Evolutionary conservation across 1,140 invertebrate genomes (phyloP), one percentile per base, ranked within the genome.

Genomic region (Stegodyphus dumicola): DNA sequence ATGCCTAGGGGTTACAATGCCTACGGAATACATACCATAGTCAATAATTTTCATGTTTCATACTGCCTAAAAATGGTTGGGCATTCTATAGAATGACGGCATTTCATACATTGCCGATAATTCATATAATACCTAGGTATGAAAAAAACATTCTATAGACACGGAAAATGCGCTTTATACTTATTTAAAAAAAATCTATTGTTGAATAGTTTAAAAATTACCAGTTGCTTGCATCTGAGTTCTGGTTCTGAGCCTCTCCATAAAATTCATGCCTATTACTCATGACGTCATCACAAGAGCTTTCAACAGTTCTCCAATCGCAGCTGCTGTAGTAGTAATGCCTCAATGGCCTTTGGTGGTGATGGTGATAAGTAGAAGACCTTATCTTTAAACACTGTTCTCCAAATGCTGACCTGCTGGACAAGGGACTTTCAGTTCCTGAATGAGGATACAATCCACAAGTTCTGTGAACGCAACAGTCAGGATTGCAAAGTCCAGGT

Each of bases 211-310:
- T 33, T 33, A 15, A n/a, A 67, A 67, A 18, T 71, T 49, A 71
- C 69, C 69, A 71, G 9, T 51, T 71, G 51, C 33, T n/a, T 11
- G 69, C 6, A 71, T 74, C 80, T 6, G 7, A 15, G n/a, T 74
- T 49, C 53, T 83, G 80, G 0, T 17, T 15, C 6, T 67, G n/a
- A 10, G 69, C n/a, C 17, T 81, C 80, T 5, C 6, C 18, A 49
- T 75, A 83, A 53, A 75, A 75, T 10, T 83, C 80, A 6, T 74
- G 80, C 54, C 71, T 83, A 11, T n/a, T 71, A 33, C 51, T n/a
- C 15, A 70, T 70, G 70, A 60, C 69, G 3, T 81, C 70, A 51
- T 81, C 78, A 17, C 69, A n/a, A 18, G 54, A 18, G 1, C 33
- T 7, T 10, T 83, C 71, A 6, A 66, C 11, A 7, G 80, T 17